These are phyloP conservation scores for Psilanteris sp. DNA, from an alignment of 1,140 invertebrate genomes.

Conservation along the genomic window DNA sequence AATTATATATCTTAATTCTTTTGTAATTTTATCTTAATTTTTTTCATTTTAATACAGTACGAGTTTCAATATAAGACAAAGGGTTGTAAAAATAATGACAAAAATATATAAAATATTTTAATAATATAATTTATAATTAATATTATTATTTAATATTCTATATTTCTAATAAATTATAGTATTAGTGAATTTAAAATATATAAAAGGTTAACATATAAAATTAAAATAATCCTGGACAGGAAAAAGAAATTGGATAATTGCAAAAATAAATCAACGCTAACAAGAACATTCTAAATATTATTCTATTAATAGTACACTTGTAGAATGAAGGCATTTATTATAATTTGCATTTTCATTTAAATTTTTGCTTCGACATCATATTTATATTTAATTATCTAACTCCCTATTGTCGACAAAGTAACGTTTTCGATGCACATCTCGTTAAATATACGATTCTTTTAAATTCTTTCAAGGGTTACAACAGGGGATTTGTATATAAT, in stretches of 20 bases:
- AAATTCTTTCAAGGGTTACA: slow-evolving; percentile 33
- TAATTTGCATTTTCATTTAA: slow-evolving; percentile 63
- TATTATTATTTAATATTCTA: too few relatives aligned
- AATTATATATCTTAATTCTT: too few relatives aligned
- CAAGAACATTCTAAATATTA: slow-evolving; percentile 63
- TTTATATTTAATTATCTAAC: slow-evolving; percentile 60
- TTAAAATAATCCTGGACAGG: slow-evolving; percentile 9
- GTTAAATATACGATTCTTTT: slow-evolving; percentile 12
- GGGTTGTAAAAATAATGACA: too few relatives aligned
- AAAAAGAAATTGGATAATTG: slow-evolving; percentile 10
- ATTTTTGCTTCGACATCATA: slow-evolving; percentile 61
- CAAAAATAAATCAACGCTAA: slow-evolving; percentile 54
- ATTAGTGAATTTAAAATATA: too few relatives aligned
- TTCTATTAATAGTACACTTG: slow-evolving; percentile 64
- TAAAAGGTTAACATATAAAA: too few relatives aligned
- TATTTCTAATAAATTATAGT: too few relatives aligned
- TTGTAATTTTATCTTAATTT: too few relatives aligned
- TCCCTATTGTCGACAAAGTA: slow-evolving; percentile 55
- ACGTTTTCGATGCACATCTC: slow-evolving; percentile 54
- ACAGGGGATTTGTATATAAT: slow-evolving; percentile 34
- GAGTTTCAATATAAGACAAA: too few relatives aligned
- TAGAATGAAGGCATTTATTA: slow-evolving; percentile 64
- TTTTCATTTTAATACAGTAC: too few relatives aligned
- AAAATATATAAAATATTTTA: too few relatives aligned
- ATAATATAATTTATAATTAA: too few relatives aligned